These are phyloP conservation scores for Cryptoprocta ferox DNA, from an alignment of 2,797 vertebrate species.

Conservation along the genomic window DNA sequence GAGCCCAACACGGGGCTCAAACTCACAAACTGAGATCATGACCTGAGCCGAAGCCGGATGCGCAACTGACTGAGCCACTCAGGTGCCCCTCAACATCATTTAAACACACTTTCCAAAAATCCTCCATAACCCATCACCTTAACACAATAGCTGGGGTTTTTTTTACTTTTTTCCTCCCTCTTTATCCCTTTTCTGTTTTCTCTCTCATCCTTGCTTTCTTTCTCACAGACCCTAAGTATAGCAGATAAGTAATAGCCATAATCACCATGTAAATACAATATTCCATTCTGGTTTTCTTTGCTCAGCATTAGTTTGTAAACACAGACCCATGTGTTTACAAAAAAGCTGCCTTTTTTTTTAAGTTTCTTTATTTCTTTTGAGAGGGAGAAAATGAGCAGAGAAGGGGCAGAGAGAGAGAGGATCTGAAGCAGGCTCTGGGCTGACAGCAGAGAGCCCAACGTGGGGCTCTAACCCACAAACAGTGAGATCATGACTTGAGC, in stretches of 20 bases:
- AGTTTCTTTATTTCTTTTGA: too few species aligned
- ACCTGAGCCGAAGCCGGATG: too few species aligned
- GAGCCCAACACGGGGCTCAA: too few species aligned
- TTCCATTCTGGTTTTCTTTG: neutral
- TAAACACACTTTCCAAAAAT: conserved; percentile 8
- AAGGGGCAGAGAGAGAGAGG: too few species aligned
- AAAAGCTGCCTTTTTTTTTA: neutral
- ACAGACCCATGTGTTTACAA: neutral
- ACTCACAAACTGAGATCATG: too few species aligned
- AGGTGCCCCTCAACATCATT: neutral
- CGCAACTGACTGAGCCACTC: too few species aligned
- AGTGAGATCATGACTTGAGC: too few species aligned
- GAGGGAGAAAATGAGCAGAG: too few species aligned
- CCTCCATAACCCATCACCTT: neutral
- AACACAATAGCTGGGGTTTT: neutral
- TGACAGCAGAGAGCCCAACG: too few species aligned
- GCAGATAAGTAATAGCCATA: neutral
- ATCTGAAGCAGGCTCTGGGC: too few species aligned
- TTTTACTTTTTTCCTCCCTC: neutral
- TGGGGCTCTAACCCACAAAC: too few species aligned
- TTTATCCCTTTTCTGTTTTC: neutral
- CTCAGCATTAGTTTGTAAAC: neutral
- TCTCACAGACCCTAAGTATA: neutral
- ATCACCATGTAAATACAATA: neutral
- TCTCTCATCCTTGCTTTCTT: neutral